Percentiles rank a stretch among this genome's conserved stretches.
Evolutionary conservation across 2,797 vertebrate genomes (phyloP).

Genomic region (Semaprochilodus insignis): DNA sequence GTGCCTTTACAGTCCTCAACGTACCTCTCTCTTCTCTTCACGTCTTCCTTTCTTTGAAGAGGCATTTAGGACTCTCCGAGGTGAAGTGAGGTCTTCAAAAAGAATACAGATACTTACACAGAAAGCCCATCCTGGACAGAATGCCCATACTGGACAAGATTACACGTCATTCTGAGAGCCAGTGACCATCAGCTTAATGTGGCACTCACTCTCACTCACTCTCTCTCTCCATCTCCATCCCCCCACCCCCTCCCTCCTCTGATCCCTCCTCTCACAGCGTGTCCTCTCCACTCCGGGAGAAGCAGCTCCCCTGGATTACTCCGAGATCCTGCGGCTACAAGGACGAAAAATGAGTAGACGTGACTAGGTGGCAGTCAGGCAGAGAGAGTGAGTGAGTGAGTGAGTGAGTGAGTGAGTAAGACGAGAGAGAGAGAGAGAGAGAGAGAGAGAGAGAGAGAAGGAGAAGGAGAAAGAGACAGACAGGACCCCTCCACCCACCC

Average conservation of each 20-base stretch:
- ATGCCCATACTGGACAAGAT: not conserved
- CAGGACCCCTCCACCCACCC: not conserved
- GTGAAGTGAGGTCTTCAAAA: too few relatives aligned
- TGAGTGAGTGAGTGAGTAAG: too few relatives aligned
- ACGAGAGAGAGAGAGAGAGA: not conserved
- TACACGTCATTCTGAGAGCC: not conserved
- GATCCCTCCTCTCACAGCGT: constrained; percentile 31
- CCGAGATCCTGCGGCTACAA: not conserved
- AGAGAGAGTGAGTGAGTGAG: not conserved
- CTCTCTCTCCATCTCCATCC: not conserved
- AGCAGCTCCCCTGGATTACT: constrained; percentile 19
- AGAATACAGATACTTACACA: not conserved
- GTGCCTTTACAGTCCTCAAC: not conserved
- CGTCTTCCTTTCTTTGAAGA: not conserved
- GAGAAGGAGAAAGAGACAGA: not conserved
- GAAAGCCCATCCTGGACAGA: not conserved
- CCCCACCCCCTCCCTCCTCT: constrained; percentile 8
- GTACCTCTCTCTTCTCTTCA: not conserved
- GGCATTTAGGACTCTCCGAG: too few relatives aligned
- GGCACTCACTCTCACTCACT: constrained; percentile 14
- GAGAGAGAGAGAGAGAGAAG: not conserved
- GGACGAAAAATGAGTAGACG: constrained; percentile 13
- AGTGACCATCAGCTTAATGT: constrained; percentile 11
- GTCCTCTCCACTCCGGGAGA: constrained; percentile 25
- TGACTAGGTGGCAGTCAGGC: not conserved